These are phyloP conservation scores for Chrysocyon brachyurus DNA, from an alignment of 2,797 vertebrate species.

Conservation along the genomic window DNA sequence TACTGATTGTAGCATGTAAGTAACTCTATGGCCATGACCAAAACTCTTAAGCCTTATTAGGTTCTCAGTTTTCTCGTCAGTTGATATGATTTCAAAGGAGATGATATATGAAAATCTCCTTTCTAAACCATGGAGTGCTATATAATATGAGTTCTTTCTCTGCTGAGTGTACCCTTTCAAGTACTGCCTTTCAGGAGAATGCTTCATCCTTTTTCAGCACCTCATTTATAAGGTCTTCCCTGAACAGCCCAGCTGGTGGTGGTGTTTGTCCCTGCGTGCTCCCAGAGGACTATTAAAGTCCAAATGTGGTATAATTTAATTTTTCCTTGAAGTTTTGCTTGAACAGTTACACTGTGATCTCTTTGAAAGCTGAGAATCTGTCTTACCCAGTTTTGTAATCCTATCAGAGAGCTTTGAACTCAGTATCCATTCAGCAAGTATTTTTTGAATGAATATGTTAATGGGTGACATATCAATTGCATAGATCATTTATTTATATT, in stretches of 20 bases:
- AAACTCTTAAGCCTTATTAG: neutral
- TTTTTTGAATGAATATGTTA: neutral
- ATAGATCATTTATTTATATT: neutral
- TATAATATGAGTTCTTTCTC: neutral
- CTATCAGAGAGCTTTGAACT: neutral
- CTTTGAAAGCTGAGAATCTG: constrained; percentile 13
- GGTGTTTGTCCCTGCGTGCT: neutral
- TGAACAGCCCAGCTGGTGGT: neutral
- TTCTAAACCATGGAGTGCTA: neutral
- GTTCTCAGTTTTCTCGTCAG: neutral
- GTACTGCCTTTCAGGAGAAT: neutral
- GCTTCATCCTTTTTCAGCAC: neutral
- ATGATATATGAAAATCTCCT: neutral
- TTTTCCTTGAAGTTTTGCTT: constrained; percentile 16
- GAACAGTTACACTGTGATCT: neutral
- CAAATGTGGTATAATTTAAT: neutral
- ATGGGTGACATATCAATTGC: neutral
- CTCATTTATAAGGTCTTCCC: neutral
- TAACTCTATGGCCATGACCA: neutral
- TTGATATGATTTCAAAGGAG: neutral
- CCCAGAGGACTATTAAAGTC: neutral
- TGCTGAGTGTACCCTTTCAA: neutral
- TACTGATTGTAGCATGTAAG: neutral
- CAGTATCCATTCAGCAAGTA: neutral
- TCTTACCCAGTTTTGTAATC: constrained; percentile 11